Percentiles rank a stretch among this genome's conserved stretches.
Evolutionary conservation across 2,797 vertebrate species (phyloP).

Genomic region (Notamacropus eugenii): DNA sequence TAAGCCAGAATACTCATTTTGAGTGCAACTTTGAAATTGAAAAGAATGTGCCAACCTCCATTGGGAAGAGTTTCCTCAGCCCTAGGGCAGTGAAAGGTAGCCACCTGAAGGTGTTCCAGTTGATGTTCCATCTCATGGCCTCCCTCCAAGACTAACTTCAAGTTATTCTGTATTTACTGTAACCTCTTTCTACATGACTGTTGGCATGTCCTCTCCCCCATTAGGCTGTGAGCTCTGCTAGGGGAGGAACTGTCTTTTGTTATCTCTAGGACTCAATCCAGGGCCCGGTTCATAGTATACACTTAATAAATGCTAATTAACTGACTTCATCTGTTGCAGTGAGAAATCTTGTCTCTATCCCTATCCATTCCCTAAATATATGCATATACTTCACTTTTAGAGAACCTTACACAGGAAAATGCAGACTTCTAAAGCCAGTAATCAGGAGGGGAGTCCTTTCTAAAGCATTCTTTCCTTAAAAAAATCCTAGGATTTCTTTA

Average conservation of each 20-base stretch:
- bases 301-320: background rate
- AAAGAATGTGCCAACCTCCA: background rate
- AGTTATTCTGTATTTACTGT: background rate
- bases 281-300: background rate
- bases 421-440: slow-evolving; percentile 9
- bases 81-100: background rate
- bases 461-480: slow-evolving; percentile 33
- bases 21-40: background rate
- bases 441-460: background rate
- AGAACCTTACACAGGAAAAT: slow-evolving; percentile 23
- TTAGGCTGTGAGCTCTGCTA: background rate
- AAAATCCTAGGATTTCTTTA: slow-evolving; percentile 43
- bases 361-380: slow-evolving; percentile 34
- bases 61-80: background rate
- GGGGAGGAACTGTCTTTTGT: background rate
- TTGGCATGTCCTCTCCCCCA: background rate
- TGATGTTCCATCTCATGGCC: background rate
- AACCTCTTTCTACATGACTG: background rate
- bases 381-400: slow-evolving; percentile 26
- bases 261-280: background rate
- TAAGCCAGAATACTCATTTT: background rate
- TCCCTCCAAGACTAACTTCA: background rate
- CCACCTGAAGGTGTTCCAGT: background rate
- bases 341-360: background rate
- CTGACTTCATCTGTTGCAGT: background rate